These are phyloP conservation scores for Pomatorhinus ruficollis DNA, from an alignment of 2,113 vertebrate genomes.

Conservation along the genomic window DNA sequence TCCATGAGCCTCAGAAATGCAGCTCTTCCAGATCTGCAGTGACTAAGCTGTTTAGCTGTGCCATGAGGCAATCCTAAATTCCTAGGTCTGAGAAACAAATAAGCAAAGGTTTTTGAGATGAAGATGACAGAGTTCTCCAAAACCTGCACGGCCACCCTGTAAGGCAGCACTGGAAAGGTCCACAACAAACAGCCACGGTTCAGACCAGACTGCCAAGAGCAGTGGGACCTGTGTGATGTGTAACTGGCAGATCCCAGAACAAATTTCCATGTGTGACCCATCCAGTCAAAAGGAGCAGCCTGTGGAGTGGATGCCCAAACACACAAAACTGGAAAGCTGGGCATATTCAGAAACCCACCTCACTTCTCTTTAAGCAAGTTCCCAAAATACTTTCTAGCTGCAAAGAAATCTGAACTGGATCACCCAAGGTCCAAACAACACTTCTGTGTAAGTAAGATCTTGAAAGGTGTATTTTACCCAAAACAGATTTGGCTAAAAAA, in stretches of 20 bases:
- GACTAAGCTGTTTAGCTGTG: constrained; percentile 49
- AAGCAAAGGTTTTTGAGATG: not conserved
- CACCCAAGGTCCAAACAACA: not conserved
- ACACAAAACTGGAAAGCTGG: not conserved
- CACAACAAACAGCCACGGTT: fast-evolving
- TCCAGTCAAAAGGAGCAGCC: not conserved
- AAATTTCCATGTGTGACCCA: not conserved
- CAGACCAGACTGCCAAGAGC: not conserved
- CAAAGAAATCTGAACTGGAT: not conserved
- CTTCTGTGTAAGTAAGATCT: fast-evolving
- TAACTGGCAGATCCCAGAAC: not conserved
- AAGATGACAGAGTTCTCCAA: not conserved
- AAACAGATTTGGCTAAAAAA: not conserved
- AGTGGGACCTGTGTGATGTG: fast-evolving
- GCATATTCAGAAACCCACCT: not conserved
- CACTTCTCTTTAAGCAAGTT: not conserved
- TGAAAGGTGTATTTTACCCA: not conserved
- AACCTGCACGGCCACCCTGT: not conserved
- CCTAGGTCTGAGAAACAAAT: not conserved
- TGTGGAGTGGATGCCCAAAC: not conserved
- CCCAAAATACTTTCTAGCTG: not conserved
- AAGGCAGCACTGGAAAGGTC: not conserved
- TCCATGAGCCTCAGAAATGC: not conserved
- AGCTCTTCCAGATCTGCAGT: constrained; percentile 32
- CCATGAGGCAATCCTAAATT: constrained; percentile 30